These are phyloP conservation scores for Gambusia affinis DNA, from an alignment of 2,113 vertebrate genomes.

Conservation along the genomic window DNA sequence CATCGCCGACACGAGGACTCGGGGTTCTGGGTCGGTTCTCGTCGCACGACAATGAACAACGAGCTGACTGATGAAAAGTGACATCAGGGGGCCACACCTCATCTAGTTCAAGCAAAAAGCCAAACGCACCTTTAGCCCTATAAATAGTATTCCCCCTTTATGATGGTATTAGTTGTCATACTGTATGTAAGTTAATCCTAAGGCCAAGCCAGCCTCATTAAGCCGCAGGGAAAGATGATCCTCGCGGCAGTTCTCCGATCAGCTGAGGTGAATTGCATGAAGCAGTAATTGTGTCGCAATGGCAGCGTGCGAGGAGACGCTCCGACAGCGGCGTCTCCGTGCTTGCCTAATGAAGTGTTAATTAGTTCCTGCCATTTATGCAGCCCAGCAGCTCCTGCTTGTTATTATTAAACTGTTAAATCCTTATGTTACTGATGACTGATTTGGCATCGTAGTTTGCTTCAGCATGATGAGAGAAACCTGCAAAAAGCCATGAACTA, in stretches of 20 bases:
- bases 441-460: conserved; percentile 3
- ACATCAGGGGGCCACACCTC: neutral
- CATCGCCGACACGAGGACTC: conserved; percentile 3
- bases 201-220: conserved; percentile 35
- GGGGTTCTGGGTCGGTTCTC: neutral
- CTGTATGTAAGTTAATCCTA: conserved; percentile 38
- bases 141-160: conserved; percentile 31
- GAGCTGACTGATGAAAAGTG: neutral
- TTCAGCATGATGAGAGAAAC: conserved; percentile 10
- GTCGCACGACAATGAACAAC: neutral
- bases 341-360: conserved; percentile 59
- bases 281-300: conserved; percentile 37
- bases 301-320: conserved; percentile 10
- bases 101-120: conserved; percentile 19
- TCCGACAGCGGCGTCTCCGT: conserved; percentile 17
- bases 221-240: conserved; percentile 56
- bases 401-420: conserved; percentile 28
- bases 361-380: conserved; percentile 40
- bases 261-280: conserved; percentile 21
- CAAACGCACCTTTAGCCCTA: conserved; percentile 19
- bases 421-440: conserved; percentile 20
- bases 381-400: conserved; percentile 29
- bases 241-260: conserved; percentile 20
- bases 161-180: conserved; percentile 47
- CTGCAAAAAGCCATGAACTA: neutral